Conservation (phyloP, 2,888 invertebrate species). For the Archips crataeganus region DNA sequence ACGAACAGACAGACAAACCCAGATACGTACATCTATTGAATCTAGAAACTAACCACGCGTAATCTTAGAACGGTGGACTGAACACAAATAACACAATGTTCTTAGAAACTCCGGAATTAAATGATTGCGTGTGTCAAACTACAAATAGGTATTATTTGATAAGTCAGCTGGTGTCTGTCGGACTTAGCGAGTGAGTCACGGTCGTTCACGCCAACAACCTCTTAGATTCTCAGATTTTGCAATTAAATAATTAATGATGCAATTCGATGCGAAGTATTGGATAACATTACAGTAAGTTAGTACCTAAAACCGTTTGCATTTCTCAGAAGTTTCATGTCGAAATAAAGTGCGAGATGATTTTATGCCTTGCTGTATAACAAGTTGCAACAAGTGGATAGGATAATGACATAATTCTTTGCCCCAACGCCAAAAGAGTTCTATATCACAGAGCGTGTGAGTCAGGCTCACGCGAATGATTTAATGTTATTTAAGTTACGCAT, state of each 20-base stretch:
- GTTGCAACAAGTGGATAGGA: conserved; percentile 68
- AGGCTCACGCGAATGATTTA: conserved; percentile 64
- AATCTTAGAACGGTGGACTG: background rate
- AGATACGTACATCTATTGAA: too few relatives aligned
- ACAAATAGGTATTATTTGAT: conserved; percentile 50
- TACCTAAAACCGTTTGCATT: conserved; percentile 46
- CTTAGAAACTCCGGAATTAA: conserved; percentile 44
- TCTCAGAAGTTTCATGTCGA: conserved; percentile 53
- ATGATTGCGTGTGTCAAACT: conserved; percentile 53
- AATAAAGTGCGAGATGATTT: conserved; percentile 54
- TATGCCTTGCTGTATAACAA: conserved; percentile 60
- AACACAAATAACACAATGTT: background rate
- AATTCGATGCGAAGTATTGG: conserved; percentile 8
- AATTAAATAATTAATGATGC: conserved; percentile 8
- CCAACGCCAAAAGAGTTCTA: conserved; percentile 57
- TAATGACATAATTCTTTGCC: conserved; percentile 73
- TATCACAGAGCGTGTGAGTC: conserved; percentile 68
- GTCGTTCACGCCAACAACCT: conserved; percentile 26
- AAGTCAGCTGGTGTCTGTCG: conserved; percentile 8
- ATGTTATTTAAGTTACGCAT: background rate
- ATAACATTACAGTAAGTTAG: conserved; percentile 44
- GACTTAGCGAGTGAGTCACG: conserved; percentile 41
- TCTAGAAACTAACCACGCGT: background rate
- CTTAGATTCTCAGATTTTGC: conserved; percentile 3
- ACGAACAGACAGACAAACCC: too few relatives aligned